Percentiles rank a stretch among this genome's conserved stretches.
Conservation (phyloP, 1,140 invertebrate species). For the Aphaenogaster floridana region DNA sequence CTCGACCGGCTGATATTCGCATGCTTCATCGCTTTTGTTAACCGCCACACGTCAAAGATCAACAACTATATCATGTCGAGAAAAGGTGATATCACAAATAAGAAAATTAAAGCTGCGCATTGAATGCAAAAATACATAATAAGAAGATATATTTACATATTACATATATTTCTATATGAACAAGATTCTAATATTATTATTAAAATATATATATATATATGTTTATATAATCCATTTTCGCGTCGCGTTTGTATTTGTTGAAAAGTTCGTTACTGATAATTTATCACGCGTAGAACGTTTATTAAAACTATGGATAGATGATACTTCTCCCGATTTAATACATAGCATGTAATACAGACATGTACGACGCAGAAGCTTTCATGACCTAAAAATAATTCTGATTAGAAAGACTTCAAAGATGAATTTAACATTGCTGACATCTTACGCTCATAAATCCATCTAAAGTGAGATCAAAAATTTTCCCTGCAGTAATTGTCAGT, state of each 20-base stretch:
- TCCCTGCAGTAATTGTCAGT: conserved; percentile 68
- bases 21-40: conserved; percentile 16
- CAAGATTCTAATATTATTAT: conserved; percentile 12
- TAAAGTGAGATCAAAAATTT: conserved; percentile 64
- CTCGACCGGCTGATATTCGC: conserved; percentile 33
- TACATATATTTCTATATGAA: not conserved
- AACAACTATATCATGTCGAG: too few species aligned
- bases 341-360: conserved; percentile 50
- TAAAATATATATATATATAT: not conserved
- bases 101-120: not conserved
- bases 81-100: not conserved
- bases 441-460: conserved; percentile 66
- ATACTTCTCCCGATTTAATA: conserved; percentile 11
- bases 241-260: not conserved
- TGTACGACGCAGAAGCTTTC: conserved; percentile 57
- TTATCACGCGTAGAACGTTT: not conserved
- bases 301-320: not conserved
- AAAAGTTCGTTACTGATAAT: not conserved
- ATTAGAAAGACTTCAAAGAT: not conserved
- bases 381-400: conserved; percentile 40
- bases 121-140: not conserved
- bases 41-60: too few species aligned
- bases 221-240: not conserved
- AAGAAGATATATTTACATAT: not conserved
- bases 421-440: not conserved